Conservation (phyloP, 2,797 vertebrate species). For the Acridotheres tristis region DNA sequence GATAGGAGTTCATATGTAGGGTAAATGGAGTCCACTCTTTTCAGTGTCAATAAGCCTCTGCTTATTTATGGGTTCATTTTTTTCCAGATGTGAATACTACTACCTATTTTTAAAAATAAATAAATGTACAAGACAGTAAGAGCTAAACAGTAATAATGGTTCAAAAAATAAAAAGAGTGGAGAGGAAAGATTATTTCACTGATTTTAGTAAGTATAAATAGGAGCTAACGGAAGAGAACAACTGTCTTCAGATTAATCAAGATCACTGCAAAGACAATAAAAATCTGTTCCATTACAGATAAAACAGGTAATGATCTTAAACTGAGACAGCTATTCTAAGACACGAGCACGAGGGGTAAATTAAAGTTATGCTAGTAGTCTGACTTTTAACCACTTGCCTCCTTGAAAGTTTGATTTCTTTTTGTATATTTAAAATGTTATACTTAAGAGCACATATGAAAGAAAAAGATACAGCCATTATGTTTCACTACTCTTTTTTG, state of each 20-base stretch:
- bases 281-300: neutral
- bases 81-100: neutral
- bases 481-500: neutral
- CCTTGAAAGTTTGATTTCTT: neutral
- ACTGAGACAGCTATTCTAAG: neutral
- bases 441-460: neutral
- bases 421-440: neutral
- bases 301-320: neutral
- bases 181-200: neutral
- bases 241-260: neutral
- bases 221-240: neutral
- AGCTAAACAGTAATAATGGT: neutral
- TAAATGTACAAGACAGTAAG: neutral
- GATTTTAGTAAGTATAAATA: neutral
- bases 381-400: neutral
- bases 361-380: neutral
- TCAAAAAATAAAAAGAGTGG: neutral
- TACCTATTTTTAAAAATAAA: neutral
- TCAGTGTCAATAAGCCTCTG: neutral
- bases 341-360: neutral
- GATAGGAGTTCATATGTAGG: neutral
- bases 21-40: neutral
- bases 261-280: neutral
- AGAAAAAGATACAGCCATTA: neutral
- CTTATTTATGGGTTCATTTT: neutral